Conservation (phyloP, 2,888 invertebrate species). For the Clivina fossor region DNA sequence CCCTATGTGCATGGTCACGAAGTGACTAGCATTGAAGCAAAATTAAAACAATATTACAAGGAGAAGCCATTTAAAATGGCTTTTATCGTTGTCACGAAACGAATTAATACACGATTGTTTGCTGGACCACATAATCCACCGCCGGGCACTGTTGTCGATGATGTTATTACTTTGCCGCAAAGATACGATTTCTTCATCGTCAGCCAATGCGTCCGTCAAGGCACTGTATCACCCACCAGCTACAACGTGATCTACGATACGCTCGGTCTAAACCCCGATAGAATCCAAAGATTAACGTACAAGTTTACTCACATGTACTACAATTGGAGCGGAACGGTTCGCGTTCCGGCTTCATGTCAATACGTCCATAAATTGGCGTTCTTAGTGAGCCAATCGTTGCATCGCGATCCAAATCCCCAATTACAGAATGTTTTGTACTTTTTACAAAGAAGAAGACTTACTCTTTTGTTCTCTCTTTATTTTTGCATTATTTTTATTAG, state of each 20-base stretch:
- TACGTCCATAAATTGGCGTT: constrained; percentile 94
- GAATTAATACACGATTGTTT: constrained; percentile 80
- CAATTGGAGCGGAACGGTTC: constrained; percentile 82
- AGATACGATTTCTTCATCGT: constrained; percentile 89
- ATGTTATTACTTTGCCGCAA: constrained; percentile 78
- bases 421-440: constrained; percentile 69
- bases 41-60: constrained; percentile 53
- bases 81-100: constrained; percentile 86
- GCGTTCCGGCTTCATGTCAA: constrained; percentile 92
- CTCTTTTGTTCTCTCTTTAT: too few relatives aligned
- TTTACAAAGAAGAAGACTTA: too few relatives aligned
- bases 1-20: constrained; percentile 77
- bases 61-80: constrained; percentile 58
- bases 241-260: constrained; percentile 84
- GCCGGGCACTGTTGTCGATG: constrained; percentile 88
- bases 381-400: constrained; percentile 79
- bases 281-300: constrained; percentile 80
- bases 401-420: constrained; percentile 62
- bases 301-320: constrained; percentile 89
- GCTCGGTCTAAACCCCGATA: constrained; percentile 68
- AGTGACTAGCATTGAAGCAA: constrained; percentile 61
- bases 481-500: too few relatives aligned
- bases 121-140: constrained; percentile 64
- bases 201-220: constrained; percentile 82
- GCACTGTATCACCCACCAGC: constrained; percentile 88